phyloP scores from a whole-genome alignment of 1,140 invertebrate genomes.

The Heliconius hermathena region DNA sequence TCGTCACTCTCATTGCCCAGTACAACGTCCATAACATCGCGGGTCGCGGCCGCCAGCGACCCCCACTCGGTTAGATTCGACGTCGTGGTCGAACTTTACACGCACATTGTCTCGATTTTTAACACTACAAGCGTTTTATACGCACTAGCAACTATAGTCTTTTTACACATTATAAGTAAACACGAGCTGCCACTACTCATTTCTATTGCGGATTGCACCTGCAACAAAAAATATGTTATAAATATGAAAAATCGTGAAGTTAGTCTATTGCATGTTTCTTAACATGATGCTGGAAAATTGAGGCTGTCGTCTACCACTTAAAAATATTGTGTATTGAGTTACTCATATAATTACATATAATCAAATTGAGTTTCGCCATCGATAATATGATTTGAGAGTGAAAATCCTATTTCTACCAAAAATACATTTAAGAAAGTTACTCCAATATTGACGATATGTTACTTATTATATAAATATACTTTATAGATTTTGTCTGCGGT shows the following conservation, averaged over 20 bases:
- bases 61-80: slow-evolving; percentile 65
- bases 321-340: not conserved
- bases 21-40: slow-evolving; percentile 78
- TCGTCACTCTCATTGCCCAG: slow-evolving; percentile 63
- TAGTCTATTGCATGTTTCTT: not conserved
- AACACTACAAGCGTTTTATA: slow-evolving; percentile 53
- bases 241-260: not conserved
- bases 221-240: slow-evolving; percentile 38
- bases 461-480: not conserved
- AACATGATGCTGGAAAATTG: too few species aligned
- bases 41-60: slow-evolving; percentile 71
- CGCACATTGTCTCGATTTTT: slow-evolving; percentile 63
- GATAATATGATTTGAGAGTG: not conserved
- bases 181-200: slow-evolving; percentile 40
- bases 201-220: slow-evolving; percentile 41
- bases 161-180: slow-evolving; percentile 42
- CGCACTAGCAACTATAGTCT: slow-evolving; percentile 44
- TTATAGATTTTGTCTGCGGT: too few species aligned
- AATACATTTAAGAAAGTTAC: not conserved
- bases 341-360: not conserved
- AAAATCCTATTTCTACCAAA: not conserved
- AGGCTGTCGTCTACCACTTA: not conserved
- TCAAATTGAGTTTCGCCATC: not conserved
- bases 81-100: slow-evolving; percentile 67
- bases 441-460: not conserved